These are phyloP conservation scores for Paragorgia papillata DNA, from an alignment of 92 coral and sea anemone species.

Conservation along the genomic window DNA sequence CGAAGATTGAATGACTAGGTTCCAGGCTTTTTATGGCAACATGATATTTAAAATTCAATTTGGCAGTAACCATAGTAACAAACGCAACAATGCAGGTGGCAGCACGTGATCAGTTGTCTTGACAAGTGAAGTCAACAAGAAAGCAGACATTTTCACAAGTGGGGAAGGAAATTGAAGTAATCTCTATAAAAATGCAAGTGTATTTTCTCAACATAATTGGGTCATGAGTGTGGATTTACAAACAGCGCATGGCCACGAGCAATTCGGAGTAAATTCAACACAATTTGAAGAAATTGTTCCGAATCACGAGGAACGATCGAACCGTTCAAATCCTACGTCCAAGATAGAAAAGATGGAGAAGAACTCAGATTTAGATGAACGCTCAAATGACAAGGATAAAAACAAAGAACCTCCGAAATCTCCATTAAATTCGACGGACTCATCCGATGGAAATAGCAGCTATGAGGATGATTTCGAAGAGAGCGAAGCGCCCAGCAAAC, in stretches of 20 bases:
- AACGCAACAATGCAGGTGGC: conserved; percentile 24
- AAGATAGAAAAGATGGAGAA: neutral
- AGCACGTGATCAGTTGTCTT: conserved; percentile 31
- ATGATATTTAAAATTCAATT: too few relatives aligned
- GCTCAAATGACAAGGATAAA: conserved; percentile 9
- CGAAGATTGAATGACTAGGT: too few relatives aligned
- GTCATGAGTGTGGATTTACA: conserved; percentile 29
- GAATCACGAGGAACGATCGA: conserved; percentile 13
- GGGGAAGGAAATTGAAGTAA: too few relatives aligned
- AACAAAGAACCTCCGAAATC: conserved; percentile 14
- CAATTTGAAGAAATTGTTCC: conserved; percentile 29
- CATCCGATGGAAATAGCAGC: conserved; percentile 39
- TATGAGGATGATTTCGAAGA: conserved; percentile 95
- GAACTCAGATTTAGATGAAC: neutral
- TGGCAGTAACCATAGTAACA: conserved; percentile 25
- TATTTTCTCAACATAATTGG: conserved; percentile 1
- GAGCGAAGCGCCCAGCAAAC: conserved; percentile 51
- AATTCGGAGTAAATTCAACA: neutral
- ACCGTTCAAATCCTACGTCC: neutral
- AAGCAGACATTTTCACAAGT: neutral
- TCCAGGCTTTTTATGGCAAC: too few relatives aligned
- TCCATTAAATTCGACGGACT: neutral
- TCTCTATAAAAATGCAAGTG: neutral
- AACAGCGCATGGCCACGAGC: conserved; percentile 22
- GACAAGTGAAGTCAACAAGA: conserved; percentile 35